Base-by-base conservation (phyloP, 2,113 vertebrate genomes). In the Xyliphius kryptos region DNA sequence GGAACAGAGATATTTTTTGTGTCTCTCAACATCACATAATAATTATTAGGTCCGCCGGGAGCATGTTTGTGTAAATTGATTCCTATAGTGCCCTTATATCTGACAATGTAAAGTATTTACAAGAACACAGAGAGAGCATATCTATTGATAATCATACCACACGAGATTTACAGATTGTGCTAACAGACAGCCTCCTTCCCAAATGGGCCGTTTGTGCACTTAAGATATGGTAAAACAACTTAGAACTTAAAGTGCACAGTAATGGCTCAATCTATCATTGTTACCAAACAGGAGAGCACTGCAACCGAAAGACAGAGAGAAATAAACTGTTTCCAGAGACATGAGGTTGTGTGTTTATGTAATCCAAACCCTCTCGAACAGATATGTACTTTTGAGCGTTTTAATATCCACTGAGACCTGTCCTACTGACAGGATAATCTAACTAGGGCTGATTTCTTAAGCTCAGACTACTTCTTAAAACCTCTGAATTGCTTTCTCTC, bases 221-320 rank as follows among this genome's bases (percentile, higher is more conserved):
- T 70, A 61, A 70, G 64, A 75, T 52, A 67, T 61, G 71, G 69
- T 65, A 79, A 78, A 70, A 75, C 74, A 73, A 73, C 65, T 72
- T 68, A 80, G 75, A 76, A 75, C 72, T 71, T 74, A 76, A 69
- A 76, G 82, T 77, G 80, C 68, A 58, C 61, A 69, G 67, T 83
- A 86, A 84, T 81, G 77, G 78, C 67, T 74, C 78, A 80, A 82
- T 85, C 78, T 70, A 81, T 85, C 79, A 76, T 15, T 62, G 71
- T 74, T 70, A 63, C 66, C 40, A 68, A 58, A 19, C 36, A 21
- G 36, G 36, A 66, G 47, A 41, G 44, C 46, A 32, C 26, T 32
- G 26, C 26, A 2, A 32, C 26, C 7, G 26, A 32, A 15, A 57
- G 53, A 57, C 53, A 21, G 19, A 57, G 19, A 49, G 13, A 22